Evolutionary conservation across 2,888 invertebrate genomes (phyloP).

Genomic region (Epinotia nisella): DNA sequence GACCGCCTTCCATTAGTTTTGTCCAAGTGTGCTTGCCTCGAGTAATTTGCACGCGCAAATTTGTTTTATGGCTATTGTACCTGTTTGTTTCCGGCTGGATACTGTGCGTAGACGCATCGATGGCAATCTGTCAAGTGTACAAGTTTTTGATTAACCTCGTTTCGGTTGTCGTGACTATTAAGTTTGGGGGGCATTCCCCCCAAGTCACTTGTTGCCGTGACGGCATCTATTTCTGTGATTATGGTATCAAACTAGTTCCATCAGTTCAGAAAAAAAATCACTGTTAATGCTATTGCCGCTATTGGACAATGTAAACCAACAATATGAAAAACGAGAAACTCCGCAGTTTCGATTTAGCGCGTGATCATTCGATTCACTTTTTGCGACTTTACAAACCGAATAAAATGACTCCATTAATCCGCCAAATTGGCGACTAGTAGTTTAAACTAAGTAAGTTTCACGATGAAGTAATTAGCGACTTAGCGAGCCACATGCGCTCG

Average conservation of each 20-base stretch:
- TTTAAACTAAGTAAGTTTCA: constrained; percentile 51
- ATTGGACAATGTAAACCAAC: neutral
- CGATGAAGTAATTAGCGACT: constrained; percentile 78
- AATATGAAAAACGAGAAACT: constrained; percentile 5
- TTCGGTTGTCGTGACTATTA: constrained; percentile 44
- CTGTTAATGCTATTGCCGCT: neutral
- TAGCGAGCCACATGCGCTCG: constrained; percentile 73
- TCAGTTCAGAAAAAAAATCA: neutral
- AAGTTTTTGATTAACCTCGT: constrained; percentile 52
- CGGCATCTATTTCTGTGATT: neutral
- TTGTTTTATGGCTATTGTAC: constrained; percentile 68
- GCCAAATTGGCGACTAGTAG: constrained; percentile 43
- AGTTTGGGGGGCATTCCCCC: constrained; percentile 42
- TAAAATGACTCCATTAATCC: constrained; percentile 8
- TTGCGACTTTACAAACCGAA: constrained; percentile 19
- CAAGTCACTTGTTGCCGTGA: constrained; percentile 5
- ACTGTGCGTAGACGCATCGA: constrained; percentile 45
- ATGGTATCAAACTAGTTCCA: neutral
- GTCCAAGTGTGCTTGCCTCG: constrained; percentile 69
- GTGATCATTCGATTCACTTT: constrained; percentile 9
- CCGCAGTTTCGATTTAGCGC: constrained; percentile 7
- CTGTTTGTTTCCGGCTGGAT: constrained; percentile 68
- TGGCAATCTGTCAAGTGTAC: constrained; percentile 47
- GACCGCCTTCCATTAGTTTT: constrained; percentile 69
- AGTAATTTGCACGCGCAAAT: constrained; percentile 76